Percentiles rank a stretch among this genome's conserved stretches.
These are phyloP conservation scores for Achatina immaculata DNA, from an alignment of 1,140 invertebrate species.

Conservation along the genomic window DNA sequence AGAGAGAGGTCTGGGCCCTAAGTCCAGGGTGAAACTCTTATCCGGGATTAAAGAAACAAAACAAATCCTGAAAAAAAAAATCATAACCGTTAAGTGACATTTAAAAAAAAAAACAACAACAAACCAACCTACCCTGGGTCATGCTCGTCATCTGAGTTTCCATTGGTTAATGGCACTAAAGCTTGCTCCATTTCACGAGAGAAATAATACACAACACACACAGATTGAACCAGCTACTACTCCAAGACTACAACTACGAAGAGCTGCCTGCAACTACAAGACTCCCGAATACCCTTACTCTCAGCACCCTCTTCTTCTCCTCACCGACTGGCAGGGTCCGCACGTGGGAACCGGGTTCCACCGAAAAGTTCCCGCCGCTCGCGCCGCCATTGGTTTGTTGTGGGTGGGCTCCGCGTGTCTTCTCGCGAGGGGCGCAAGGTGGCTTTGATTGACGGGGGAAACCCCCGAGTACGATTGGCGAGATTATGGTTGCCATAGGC, in stretches of 20 bases:
- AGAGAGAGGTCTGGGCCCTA: too few species aligned
- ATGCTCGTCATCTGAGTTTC: constrained; percentile 23
- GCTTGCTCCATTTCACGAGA: constrained; percentile 22
- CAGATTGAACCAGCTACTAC: constrained; percentile 21
- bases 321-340: constrained; percentile 8
- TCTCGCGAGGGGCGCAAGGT: constrained; percentile 6
- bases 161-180: constrained; percentile 31
- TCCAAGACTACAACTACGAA: constrained; percentile 35
- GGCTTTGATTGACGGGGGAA: constrained; percentile 30
- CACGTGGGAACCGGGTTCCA: constrained; percentile 35
- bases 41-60: too few species aligned
- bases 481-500: constrained; percentile 29
- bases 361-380: background rate
- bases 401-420: constrained; percentile 18
- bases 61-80: too few species aligned
- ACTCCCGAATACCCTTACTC: constrained; percentile 23
- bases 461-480: constrained; percentile 32
- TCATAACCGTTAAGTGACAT: too few species aligned
- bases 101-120: too few species aligned
- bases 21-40: too few species aligned
- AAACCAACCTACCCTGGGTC: constrained; percentile 36
- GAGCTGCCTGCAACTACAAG: constrained; percentile 29
- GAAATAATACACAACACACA: constrained; percentile 30
- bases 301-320: background rate
- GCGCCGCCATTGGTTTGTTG: constrained; percentile 26